These are phyloP conservation scores for Takifugu bimaculatus DNA, from an alignment of 2,113 vertebrate species.

Conservation along the genomic window DNA sequence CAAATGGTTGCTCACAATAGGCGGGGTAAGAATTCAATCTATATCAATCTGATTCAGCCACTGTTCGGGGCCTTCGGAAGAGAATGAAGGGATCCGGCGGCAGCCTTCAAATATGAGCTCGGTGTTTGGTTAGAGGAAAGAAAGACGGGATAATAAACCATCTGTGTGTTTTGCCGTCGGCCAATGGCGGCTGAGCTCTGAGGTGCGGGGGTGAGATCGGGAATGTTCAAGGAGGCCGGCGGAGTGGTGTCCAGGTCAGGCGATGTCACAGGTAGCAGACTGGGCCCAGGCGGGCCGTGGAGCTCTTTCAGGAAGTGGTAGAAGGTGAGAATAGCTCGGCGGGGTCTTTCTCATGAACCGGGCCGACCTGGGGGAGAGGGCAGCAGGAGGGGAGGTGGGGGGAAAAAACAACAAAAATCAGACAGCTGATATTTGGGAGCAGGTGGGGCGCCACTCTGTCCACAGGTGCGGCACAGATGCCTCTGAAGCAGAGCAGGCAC, in stretches of 20 bases:
- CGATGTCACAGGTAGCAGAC: constrained; percentile 57
- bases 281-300: constrained; percentile 52
- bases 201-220: constrained; percentile 57
- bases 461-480: constrained; percentile 79
- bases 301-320: constrained; percentile 53
- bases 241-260: constrained; percentile 56
- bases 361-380: constrained; percentile 48
- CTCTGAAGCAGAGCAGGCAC: constrained; percentile 57
- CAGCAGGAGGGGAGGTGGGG: constrained; percentile 29
- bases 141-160: constrained; percentile 53
- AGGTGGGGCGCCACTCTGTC: constrained; percentile 53
- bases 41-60: constrained; percentile 60
- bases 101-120: constrained; percentile 51
- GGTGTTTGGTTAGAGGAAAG: constrained; percentile 55
- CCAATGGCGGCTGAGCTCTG: constrained; percentile 50
- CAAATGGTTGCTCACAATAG: constrained; percentile 64
- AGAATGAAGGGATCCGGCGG: constrained; percentile 47
- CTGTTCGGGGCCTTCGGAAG: constrained; percentile 45
- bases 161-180: constrained; percentile 47
- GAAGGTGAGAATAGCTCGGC: constrained; percentile 76
- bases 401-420: constrained; percentile 19
- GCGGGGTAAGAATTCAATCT: constrained; percentile 64
- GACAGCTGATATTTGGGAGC: constrained; percentile 63
- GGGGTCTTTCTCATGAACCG: constrained; percentile 68
- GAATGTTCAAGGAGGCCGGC: constrained; percentile 60